phyloP scores from a whole-genome alignment of 2,888 invertebrate genomes.

The Napeogenes inachia region DNA sequence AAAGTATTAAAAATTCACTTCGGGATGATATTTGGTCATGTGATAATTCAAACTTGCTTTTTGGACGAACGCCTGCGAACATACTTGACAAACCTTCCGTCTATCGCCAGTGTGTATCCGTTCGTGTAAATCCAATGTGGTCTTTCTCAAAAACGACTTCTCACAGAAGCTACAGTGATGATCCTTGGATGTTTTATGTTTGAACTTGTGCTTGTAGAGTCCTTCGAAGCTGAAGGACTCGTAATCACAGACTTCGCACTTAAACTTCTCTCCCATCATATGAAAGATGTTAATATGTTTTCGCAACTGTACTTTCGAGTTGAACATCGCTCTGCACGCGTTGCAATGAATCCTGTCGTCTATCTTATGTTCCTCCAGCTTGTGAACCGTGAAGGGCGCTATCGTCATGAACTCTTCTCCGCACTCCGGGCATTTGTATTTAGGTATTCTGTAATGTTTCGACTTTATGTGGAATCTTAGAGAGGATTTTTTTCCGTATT shows the following conservation, averaged over 20 bases:
- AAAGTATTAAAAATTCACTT: conserved; percentile 48
- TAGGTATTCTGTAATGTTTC: conserved; percentile 53
- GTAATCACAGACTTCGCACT: conserved; percentile 57
- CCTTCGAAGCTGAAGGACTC: conserved; percentile 51
- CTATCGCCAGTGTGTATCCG: conserved; percentile 63
- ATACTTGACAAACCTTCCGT: conserved; percentile 54
- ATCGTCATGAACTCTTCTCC: conserved; percentile 48
- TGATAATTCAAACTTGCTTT: conserved; percentile 68
- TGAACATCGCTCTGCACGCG: conserved; percentile 57
- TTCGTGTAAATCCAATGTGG: conserved; percentile 54
- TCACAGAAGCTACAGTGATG: conserved; percentile 63
- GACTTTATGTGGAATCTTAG: conserved; percentile 50
- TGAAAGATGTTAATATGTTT: conserved; percentile 60
- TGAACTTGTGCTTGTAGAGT: conserved; percentile 60
- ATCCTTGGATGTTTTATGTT: conserved; percentile 61
- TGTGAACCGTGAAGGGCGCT: conserved; percentile 50
- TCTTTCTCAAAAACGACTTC: conserved; percentile 62
- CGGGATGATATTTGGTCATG: conserved; percentile 66
- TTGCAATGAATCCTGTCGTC: conserved; percentile 60
- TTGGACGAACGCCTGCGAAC: conserved; percentile 66
- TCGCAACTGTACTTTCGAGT: conserved; percentile 47
- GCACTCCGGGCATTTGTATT: conserved; percentile 46
- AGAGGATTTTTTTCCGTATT: conserved; percentile 45
- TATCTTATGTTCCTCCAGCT: conserved; percentile 49
- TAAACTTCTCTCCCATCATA: conserved; percentile 57